Percentiles rank a stretch among this genome's conserved stretches.
Evolutionary conservation across 2,888 invertebrate species (phyloP).

Genomic region (Agapetus fuscipes): DNA sequence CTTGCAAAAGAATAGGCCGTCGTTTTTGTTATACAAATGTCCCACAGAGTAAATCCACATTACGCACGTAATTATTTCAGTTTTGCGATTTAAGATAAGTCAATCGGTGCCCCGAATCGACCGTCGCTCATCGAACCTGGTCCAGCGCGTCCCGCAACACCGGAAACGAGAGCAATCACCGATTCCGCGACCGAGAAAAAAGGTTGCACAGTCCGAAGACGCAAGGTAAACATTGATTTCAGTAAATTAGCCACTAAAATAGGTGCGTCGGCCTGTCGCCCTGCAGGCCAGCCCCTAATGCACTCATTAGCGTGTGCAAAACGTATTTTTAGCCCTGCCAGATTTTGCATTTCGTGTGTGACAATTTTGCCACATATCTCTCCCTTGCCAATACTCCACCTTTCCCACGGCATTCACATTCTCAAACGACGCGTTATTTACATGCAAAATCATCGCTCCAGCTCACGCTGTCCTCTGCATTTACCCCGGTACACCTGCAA

Average conservation of each 20-base stretch:
- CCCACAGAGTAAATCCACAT: conserved; percentile 45
- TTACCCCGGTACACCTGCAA: too few species aligned
- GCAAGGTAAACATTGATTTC: conserved; percentile 51
- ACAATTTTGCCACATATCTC: conserved; percentile 51
- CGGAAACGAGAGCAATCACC: conserved; percentile 35
- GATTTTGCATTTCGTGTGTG: conserved; percentile 38
- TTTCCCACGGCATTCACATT: background rate
- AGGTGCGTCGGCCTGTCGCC: conserved; percentile 22
- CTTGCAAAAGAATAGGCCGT: conserved; percentile 42
- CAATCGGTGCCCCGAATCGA: conserved; percentile 41
- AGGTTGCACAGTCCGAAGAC: conserved; percentile 39
- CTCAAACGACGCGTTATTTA: background rate
- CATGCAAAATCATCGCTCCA: background rate
- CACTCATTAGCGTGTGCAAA: conserved; percentile 4
- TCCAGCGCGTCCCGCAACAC: conserved; percentile 37
- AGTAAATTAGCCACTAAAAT: conserved; percentile 39
- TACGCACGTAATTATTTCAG: conserved; percentile 46
- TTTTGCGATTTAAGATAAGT: conserved; percentile 47
- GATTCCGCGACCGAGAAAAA: conserved; percentile 12
- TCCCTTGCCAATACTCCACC: conserved; percentile 47
- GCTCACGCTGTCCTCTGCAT: too few species aligned
- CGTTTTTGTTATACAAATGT: conserved; percentile 16
- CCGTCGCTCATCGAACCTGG: conserved; percentile 39
- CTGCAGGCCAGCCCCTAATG: background rate
- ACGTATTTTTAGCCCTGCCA: conserved; percentile 44